Base-by-base conservation (phyloP, 2,113 vertebrate genomes). In the Tapirus terrestris region DNA sequence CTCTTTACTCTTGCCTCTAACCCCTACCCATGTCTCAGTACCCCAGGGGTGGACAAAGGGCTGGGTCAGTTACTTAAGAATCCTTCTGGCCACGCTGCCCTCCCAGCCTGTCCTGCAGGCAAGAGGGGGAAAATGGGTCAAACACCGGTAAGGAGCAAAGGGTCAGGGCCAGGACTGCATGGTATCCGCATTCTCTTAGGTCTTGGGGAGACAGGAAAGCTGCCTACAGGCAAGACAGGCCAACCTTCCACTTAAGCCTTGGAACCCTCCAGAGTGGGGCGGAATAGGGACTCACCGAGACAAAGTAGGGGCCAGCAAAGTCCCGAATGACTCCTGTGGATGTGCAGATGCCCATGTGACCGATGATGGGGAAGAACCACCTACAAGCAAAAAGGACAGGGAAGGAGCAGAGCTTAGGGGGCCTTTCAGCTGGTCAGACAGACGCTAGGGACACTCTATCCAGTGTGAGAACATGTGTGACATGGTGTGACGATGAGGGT, bases 291-390 rank as follows among this genome's bases (percentile, higher is more conserved):
- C 99, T 99, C 92, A 99, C 99, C 1, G 99, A 99, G 84, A 99
- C 99, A 43, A 99, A 99, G 96, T 99, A 99, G 0, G 99, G 99
- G 76, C 99, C 99, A 0, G 99, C 99, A 2, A 99, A 99, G 97
- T 99, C 99, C 67, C 99, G 98, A 89, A 99, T 99, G 97, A 99
- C 98, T 73, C 99, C 99, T 0, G 99, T 96, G 7, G 99, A 99
- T 0, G 99, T 99, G 98, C 99, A 99, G 97, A 99, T 99, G 0
- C 99, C 99, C 99, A 99, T 99, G 99, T 99, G 99, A 89, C 99
- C 99, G 0, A 99, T 99, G 97, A 99, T 99, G 0, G 99, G 99
- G 90, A 99, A 99, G 84, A 99, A 98, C 99, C 99, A 99, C 95
- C 99, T 99, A 96, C 25, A 5, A 20, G 76, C 82, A 65, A 93